These are phyloP conservation scores for Casuarius casuarius DNA, from an alignment of 2,113 vertebrate genomes.

Conservation along the genomic window DNA sequence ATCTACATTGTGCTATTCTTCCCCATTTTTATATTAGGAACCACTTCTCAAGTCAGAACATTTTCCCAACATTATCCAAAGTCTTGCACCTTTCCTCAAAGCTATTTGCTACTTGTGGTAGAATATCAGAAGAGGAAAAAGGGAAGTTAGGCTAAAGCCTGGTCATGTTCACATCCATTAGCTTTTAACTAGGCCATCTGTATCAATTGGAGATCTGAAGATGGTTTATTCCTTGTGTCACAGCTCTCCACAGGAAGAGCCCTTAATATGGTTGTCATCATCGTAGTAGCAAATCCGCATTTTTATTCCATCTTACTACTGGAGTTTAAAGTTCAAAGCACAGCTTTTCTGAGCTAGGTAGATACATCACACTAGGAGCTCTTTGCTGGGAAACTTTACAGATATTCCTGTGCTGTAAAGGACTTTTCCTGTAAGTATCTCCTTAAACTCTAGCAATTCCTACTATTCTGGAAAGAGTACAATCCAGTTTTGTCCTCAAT, in stretches of 20 bases:
- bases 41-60: neutral
- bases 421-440: neutral
- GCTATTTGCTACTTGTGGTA: neutral
- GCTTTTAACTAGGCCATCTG: neutral
- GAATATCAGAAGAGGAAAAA: neutral
- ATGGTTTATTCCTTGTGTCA: neutral
- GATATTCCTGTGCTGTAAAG: neutral
- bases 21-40: neutral
- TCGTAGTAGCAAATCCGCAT: neutral
- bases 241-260: neutral
- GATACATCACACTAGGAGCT: neutral
- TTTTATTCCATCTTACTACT: neutral
- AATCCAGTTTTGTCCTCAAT: neutral
- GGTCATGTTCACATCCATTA: accelerated
- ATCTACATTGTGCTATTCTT: neutral
- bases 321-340: neutral
- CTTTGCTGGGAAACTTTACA: neutral
- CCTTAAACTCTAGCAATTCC: neutral
- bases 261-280: neutral
- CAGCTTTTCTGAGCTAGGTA: neutral
- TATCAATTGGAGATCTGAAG: neutral
- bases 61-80: neutral
- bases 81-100: neutral
- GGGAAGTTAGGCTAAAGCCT: neutral
- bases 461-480: neutral